Percentiles rank a stretch among this genome's conserved stretches.
Evolutionary conservation across 1,140 invertebrate genomes (phyloP).

Genomic region (Gerris buenoi): DNA sequence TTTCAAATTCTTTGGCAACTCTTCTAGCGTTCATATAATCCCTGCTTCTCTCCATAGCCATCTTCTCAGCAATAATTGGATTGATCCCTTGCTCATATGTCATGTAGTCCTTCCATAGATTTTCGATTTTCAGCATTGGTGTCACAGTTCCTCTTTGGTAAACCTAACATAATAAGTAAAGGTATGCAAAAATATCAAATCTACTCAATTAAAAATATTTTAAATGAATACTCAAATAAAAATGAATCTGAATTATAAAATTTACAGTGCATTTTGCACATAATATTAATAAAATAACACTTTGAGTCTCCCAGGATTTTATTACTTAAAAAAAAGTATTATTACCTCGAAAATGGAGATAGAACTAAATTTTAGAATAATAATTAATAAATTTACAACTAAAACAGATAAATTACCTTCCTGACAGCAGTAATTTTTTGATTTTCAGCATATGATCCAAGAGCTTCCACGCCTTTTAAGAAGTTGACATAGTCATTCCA

Average conservation of each 20-base stretch:
- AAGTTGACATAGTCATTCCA: conserved; percentile 98
- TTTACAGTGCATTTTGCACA: too few species aligned
- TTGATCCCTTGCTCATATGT: conserved; percentile 88
- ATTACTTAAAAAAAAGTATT: too few species aligned
- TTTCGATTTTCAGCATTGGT: conserved; percentile 94
- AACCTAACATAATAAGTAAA: too few species aligned
- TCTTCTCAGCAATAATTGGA: conserved; percentile 88
- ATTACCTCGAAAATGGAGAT: too few species aligned
- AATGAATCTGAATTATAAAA: too few species aligned
- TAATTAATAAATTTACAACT: not conserved
- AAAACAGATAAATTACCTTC: conserved; percentile 44
- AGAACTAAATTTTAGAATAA: too few species aligned
- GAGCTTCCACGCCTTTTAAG: conserved; percentile 91
- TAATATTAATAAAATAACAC: too few species aligned
- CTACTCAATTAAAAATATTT: too few species aligned
- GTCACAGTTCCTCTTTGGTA: conserved; percentile 91
- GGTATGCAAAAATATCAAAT: too few species aligned
- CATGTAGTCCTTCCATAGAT: conserved; percentile 91
- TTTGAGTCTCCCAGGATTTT: too few species aligned
- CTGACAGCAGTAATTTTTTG: conserved; percentile 95
- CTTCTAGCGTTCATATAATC: conserved; percentile 96
- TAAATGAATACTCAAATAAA: too few species aligned
- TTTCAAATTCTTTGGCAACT: conserved; percentile 94
- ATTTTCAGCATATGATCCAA: conserved; percentile 97
- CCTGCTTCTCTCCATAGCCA: conserved; percentile 74